phyloP scores from a whole-genome alignment of 2,797 vertebrate species.

The Characodon lateralis region DNA sequence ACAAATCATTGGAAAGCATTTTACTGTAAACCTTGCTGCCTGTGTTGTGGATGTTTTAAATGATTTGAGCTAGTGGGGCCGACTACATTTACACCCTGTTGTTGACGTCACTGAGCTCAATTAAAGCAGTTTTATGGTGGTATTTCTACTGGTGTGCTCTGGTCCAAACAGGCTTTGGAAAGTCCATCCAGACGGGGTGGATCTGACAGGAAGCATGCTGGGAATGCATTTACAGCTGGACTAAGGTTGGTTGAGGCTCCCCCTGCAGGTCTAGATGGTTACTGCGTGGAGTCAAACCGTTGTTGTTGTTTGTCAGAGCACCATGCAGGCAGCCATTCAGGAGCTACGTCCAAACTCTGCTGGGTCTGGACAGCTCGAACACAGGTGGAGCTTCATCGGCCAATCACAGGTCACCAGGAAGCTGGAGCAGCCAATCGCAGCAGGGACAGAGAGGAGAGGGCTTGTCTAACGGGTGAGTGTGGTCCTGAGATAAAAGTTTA shows the following conservation, averaged over 20 bases:
- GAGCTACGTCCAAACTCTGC: slow-evolving; percentile 24
- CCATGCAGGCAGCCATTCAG: slow-evolving; percentile 14
- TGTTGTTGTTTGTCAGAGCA: slow-evolving; percentile 4
- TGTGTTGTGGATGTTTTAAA: no score
- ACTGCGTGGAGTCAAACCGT: background rate
- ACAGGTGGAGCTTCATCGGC: background rate
- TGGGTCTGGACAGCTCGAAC: slow-evolving; percentile 22
- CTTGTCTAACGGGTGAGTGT: slow-evolving; percentile 21
- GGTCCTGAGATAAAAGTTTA: background rate
- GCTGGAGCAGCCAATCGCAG: slow-evolving; percentile 16
- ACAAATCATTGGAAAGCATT: no score
- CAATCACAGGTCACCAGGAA: slow-evolving; percentile 24
- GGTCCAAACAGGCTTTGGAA: slow-evolving; percentile 38
- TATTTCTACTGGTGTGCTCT: background rate
- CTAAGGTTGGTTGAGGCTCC: slow-evolving; percentile 39
- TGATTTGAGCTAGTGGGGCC: no score
- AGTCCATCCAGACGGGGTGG: slow-evolving; percentile 18
- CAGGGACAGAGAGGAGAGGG: background rate
- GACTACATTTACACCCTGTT: no score
- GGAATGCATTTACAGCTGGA: slow-evolving; percentile 16
- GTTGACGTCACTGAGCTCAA: no score
- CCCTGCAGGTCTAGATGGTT: background rate
- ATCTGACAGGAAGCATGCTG: slow-evolving; percentile 37
- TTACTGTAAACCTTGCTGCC: no score
- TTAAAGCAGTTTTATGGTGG: background rate